Base-by-base conservation (phyloP, 2,797 vertebrate species). In the Sebastes diploproa region DNA sequence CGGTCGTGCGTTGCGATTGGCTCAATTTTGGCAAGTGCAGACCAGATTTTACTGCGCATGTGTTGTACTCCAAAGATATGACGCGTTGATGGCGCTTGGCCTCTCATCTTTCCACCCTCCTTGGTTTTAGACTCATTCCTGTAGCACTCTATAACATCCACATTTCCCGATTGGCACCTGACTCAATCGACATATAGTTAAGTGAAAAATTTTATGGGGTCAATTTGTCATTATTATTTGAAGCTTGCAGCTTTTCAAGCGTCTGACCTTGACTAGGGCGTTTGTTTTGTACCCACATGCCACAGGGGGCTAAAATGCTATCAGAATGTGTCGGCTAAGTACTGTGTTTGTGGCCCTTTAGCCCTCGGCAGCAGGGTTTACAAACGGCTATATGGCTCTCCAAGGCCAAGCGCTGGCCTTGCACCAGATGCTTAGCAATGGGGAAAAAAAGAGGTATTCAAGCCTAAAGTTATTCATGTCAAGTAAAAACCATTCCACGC, bases 371-470 rank as follows among this genome's bases (percentile, higher is more conserved):
- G 46, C 72, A 54, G 3, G 74, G 38, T 86, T 88, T 87, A 76
- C 87, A 89, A 90, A 91, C 81, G 81, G 86, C 80, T 79, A 87
- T 87, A 85, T 88, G 87, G 83, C 78, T 88, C 75, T 84, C 75
- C 90, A 90, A 93, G 86, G 90, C 85, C 92, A 76, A 68, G 75
- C 59, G 27, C 73, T 89, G 81, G 85, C 86, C 86, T 90, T 83
- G 74, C 69, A 80, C 65, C 54, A 60, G 62, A 86, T 79, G 81
- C 75, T 81, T 63, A 76, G 73, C 42, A 52, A 77, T 84, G 75
- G n/a, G 88, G 0, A 16, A 89, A 84, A 86, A 89, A 84, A 86
- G 67, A 87, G 69, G 67, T 70, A 91, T 91, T 89, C 83, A 76
- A 72, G 59, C 58, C 54, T 69, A 71, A 91, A 89, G 84, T 88